Base-by-base conservation (phyloP, 2,113 vertebrate species). In the Aptenodytes forsteri region DNA sequence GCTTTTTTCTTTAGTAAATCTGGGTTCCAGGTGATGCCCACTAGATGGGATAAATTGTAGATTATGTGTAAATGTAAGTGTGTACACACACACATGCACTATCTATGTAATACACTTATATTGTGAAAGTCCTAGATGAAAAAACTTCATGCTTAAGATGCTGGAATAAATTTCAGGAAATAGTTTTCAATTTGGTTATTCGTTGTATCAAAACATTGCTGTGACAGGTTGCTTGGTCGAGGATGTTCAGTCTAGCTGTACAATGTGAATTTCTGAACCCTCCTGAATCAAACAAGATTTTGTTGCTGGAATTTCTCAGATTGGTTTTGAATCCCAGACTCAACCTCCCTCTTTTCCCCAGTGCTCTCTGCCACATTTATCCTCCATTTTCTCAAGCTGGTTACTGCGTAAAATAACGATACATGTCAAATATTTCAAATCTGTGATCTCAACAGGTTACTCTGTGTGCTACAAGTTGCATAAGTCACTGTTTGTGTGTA, bases 81-180 rank as follows among this genome's bases (percentile, higher is more conserved):
- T 75, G 25, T 50, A 26, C 10, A 7, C 7, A 49, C 5, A 34
- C 0, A 46, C 17, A 46, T 46, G 0, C 9, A 17, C 9, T 20
- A 4, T 26, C 14, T 69, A 13, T 67, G 38, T 32, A 64, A 36
- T 44, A 23, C 12, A n/a, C 8, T n/a, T 38, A 22, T 2, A 17
- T 5, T 76, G 8, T 70, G 67, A 80, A 73, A 70, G 13, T 7
- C 8, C 13, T 42, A 64, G 9, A 23, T 69, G 7, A 44, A 69
- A 70, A 70, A 49, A 21, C 25, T 23, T 77, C 4, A 6, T 34
- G 13, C 6, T 85, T 82, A 42, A 55, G 17, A 32, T 32, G 4
- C 13, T 52, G 7, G 3, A 50, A 83, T 83, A 42, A 49, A 76
- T 42, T 56, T 73, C 12, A 67, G 36, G 21, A 83, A 62, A 42